Percentiles rank a stretch among this genome's conserved stretches.
Evolutionary conservation across 2,888 invertebrate genomes (phyloP).

Genomic region (Eupithecia insigniata): DNA sequence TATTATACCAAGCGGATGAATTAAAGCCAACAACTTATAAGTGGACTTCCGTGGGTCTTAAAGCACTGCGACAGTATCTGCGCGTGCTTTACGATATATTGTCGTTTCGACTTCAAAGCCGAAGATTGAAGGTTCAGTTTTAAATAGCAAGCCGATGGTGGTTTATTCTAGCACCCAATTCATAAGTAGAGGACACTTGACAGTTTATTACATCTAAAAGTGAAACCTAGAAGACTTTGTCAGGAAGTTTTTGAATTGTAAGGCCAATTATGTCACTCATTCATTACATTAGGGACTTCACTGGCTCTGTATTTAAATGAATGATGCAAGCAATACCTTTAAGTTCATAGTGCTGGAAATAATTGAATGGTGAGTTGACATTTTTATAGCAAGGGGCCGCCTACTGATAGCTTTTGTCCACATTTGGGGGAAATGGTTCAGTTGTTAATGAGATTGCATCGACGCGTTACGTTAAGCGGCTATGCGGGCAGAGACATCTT

Average conservation of each 20-base stretch:
- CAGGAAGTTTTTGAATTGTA: slow-evolving; percentile 27
- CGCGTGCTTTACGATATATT: slow-evolving; percentile 5
- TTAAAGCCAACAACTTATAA: slow-evolving; percentile 42
- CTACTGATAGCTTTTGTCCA: slow-evolving; percentile 42
- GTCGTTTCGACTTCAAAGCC: slow-evolving; percentile 1
- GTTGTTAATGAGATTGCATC: background rate
- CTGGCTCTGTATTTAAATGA: slow-evolving; percentile 36
- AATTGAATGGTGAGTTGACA: slow-evolving; percentile 41
- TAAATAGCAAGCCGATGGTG: background rate
- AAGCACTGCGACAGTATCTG: slow-evolving; percentile 11
- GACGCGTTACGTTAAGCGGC: background rate
- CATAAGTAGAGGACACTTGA: background rate
- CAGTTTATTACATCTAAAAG: background rate
- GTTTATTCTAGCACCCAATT: background rate
- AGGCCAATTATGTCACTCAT: slow-evolving; percentile 42
- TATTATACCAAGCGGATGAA: slow-evolving; percentile 50
- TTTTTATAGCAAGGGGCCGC: slow-evolving; percentile 35
- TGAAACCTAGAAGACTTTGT: background rate
- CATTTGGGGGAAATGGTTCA: slow-evolving; percentile 14
- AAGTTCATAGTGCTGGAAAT: slow-evolving; percentile 32
- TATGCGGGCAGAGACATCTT: too few relatives aligned
- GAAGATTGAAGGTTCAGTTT: background rate
- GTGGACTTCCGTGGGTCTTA: slow-evolving; percentile 13
- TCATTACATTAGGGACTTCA: slow-evolving; percentile 32
- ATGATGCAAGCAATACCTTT: slow-evolving; percentile 36